Conservation (phyloP, 2,113 vertebrate genomes). For the Lasiurus cinereus region DNA sequence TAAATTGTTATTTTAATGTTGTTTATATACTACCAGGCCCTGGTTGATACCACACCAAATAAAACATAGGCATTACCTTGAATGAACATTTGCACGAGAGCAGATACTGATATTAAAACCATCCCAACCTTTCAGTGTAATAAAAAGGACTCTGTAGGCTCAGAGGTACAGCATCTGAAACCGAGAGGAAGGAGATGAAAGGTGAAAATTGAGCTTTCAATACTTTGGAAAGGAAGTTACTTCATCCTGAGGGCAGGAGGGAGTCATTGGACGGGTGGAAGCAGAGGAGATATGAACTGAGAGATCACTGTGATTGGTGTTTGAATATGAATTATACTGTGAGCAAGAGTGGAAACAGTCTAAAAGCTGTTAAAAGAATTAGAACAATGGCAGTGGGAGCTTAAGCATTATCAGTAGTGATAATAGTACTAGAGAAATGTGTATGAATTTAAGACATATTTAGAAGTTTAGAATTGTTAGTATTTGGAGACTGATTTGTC, state of each 20-base stretch:
- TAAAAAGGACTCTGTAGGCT: neutral
- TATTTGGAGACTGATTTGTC: conserved; percentile 39
- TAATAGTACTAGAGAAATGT: neutral
- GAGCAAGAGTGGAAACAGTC: neutral
- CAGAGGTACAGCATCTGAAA: neutral
- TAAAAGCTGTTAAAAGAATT: neutral
- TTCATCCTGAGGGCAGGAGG: neutral
- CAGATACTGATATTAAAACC: neutral
- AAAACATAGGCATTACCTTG: neutral
- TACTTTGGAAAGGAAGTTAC: neutral
- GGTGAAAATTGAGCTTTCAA: neutral
- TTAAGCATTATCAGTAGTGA: neutral
- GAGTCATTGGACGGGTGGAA: too few relatives aligned
- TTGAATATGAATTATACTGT: neutral
- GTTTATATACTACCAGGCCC: neutral
- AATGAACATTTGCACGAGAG: neutral
- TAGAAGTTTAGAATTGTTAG: conserved; percentile 15
- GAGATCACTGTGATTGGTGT: neutral
- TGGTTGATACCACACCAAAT: neutral
- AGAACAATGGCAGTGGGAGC: neutral
- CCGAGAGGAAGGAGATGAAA: neutral
- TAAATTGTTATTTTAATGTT: neutral
- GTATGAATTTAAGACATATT: neutral
- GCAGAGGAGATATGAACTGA: neutral
- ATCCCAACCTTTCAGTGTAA: neutral